Evolutionary conservation across 2,113 vertebrate species (phyloP).

Genomic region (Chloropsis hardwickii): DNA sequence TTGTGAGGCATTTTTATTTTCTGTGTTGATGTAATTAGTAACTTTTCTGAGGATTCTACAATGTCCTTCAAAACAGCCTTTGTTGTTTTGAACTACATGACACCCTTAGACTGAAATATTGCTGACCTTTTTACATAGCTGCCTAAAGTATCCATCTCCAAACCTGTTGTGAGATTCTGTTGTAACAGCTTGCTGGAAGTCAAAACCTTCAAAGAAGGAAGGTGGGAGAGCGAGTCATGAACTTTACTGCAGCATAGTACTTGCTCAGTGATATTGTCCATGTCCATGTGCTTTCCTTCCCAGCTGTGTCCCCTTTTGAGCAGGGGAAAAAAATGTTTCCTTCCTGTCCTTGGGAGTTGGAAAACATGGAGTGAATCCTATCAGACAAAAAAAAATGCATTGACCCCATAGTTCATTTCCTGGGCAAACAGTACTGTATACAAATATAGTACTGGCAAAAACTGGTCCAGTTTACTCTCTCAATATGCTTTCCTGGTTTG

Average conservation of each 20-base stretch:
- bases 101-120: background rate
- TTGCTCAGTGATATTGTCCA: background rate
- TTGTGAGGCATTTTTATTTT: background rate
- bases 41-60: background rate
- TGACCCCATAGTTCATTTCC: background rate
- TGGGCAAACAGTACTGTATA: background rate
- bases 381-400: background rate
- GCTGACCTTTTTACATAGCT: background rate
- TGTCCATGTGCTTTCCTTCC: background rate
- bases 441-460: background rate
- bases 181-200: background rate
- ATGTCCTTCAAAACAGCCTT: background rate
- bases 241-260: background rate
- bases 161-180: background rate
- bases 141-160: background rate
- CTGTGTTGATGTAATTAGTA: background rate
- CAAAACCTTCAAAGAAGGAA: background rate
- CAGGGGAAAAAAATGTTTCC: background rate
- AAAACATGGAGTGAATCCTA: background rate
- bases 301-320: background rate
- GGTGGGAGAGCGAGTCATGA: background rate
- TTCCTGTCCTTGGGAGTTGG: background rate
- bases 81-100: background rate
- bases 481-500: background rate
- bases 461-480: background rate